Conservation (phyloP, 92 coral and sea anemone genomes). For the Zoanthus gigantus region DNA sequence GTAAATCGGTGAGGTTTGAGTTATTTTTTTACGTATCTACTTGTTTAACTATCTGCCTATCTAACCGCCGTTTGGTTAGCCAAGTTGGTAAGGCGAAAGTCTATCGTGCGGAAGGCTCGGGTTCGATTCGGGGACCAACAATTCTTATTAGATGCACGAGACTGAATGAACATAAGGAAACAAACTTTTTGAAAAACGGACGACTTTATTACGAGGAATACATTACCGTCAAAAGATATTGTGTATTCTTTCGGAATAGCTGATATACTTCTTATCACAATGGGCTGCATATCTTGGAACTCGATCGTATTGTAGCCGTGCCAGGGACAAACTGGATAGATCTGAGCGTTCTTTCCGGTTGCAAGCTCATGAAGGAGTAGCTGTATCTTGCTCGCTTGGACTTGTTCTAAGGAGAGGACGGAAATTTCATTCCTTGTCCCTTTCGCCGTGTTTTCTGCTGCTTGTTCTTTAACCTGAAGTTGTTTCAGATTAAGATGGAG, state of each 20-base stretch:
- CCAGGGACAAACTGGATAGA: constrained; percentile 43
- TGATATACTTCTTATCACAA: constrained; percentile 60
- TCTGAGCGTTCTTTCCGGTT: background rate
- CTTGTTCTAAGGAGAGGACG: constrained; percentile 41
- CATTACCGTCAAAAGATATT: constrained; percentile 61
- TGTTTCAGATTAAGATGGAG: constrained; percentile 46
- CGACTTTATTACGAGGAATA: too few species aligned
- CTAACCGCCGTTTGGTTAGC: too few species aligned
- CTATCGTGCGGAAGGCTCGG: too few species aligned
- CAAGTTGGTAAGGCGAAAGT: too few species aligned
- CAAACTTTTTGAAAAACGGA: too few species aligned
- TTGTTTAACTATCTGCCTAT: too few species aligned
- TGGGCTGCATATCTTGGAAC: constrained; percentile 56
- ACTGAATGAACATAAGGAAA: too few species aligned
- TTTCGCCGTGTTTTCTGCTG: constrained; percentile 10
- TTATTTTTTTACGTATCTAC: too few species aligned
- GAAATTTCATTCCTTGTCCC: constrained; percentile 45
- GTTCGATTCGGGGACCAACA: too few species aligned
- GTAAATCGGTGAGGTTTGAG: too few species aligned
- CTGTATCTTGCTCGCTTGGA: constrained; percentile 54
- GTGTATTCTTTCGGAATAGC: constrained; percentile 63
- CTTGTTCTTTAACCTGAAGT: constrained; percentile 23
- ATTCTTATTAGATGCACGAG: too few species aligned
- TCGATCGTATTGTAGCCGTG: constrained; percentile 53
- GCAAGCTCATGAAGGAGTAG: constrained; percentile 55